A percentile compares a stretch with the other conserved stretches of the same genome.
These are phyloP conservation scores for Salvelinus alpinus DNA, from an alignment of 2,113 vertebrate species.

Conservation along the genomic window DNA sequence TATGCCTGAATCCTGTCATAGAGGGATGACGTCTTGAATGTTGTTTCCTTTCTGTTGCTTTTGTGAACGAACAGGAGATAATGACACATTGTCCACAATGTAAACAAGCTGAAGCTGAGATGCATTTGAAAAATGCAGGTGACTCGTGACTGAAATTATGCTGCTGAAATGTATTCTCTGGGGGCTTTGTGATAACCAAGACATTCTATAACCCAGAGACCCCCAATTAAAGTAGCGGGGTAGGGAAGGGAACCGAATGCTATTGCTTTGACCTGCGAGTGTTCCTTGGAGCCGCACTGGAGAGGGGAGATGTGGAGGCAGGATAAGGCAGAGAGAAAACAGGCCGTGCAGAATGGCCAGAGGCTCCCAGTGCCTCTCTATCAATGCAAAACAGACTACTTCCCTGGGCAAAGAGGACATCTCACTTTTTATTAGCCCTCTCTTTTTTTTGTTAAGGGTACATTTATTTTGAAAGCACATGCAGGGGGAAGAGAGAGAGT, in stretches of 20 bases:
- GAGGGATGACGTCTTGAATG: constrained; percentile 31
- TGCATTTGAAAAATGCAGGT: constrained; percentile 67
- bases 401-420: constrained; percentile 87
- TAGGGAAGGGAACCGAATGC: constrained; percentile 9
- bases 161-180: constrained; percentile 65
- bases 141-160: constrained; percentile 56
- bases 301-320: constrained; percentile 70
- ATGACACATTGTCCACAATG: constrained; percentile 42
- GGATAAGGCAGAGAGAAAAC: constrained; percentile 72
- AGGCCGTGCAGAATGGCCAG: constrained; percentile 69
- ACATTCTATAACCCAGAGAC: constrained; percentile 74
- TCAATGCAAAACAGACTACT: constrained; percentile 97
- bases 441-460: constrained; percentile 68
- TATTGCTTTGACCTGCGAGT: constrained; percentile 68
- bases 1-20: constrained; percentile 54
- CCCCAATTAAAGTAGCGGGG: constrained; percentile 67
- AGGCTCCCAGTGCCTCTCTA: constrained; percentile 81
- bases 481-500: constrained; percentile 53
- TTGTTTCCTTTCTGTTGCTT: constrained; percentile 39
- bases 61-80: constrained; percentile 66
- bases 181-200: constrained; percentile 69
- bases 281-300: constrained; percentile 57
- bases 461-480: constrained; percentile 87
- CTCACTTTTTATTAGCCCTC: constrained; percentile 79
- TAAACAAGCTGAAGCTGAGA: constrained; percentile 44